These are phyloP conservation scores for Drosophila carrolli DNA, from an alignment of 1,140 invertebrate species.

Conservation along the genomic window DNA sequence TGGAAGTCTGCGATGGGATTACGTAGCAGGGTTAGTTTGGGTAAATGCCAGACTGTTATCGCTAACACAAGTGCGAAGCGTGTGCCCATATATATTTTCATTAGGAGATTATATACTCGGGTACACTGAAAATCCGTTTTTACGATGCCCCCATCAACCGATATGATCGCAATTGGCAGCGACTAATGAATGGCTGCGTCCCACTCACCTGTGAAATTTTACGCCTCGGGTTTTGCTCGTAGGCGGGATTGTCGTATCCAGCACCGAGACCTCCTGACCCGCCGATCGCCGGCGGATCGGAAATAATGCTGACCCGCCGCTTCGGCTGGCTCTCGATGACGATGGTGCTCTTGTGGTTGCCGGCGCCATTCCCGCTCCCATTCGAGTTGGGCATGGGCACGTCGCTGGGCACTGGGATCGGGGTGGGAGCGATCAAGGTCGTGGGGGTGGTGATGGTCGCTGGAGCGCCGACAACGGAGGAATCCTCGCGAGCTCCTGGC, in stretches of 20 bases:
- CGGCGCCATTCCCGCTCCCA: constrained; percentile 33
- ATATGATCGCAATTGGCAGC: constrained; percentile 41
- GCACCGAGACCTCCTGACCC: constrained; percentile 31
- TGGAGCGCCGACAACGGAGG: constrained; percentile 6
- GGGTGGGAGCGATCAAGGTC: constrained; percentile 15
- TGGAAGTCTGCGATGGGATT: constrained; percentile 63
- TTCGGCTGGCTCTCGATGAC: constrained; percentile 80
- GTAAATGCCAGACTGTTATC: constrained; percentile 11
- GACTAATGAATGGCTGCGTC: constrained; percentile 1
- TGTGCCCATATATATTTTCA: constrained; percentile 23
- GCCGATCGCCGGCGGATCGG: constrained; percentile 65
- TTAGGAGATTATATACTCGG: constrained; percentile 35
- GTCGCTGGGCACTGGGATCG: constrained; percentile 49
- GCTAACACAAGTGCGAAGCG: not conserved
- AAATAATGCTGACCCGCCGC: constrained; percentile 80
- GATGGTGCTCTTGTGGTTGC: constrained; percentile 61
- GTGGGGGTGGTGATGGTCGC: constrained; percentile 26
- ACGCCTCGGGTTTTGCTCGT: constrained; percentile 79
- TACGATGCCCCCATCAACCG: constrained; percentile 25
- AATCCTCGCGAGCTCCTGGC: constrained; percentile 50
- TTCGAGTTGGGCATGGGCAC: constrained; percentile 60
- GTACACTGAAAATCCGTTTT: constrained; percentile 46
- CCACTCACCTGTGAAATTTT: constrained; percentile 84
- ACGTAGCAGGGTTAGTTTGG: constrained; percentile 1
- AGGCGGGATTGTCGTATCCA: constrained; percentile 81